These are phyloP conservation scores for Alviniconcha strummeri DNA, from an alignment of 2,888 invertebrate species.

Conservation along the genomic window DNA sequence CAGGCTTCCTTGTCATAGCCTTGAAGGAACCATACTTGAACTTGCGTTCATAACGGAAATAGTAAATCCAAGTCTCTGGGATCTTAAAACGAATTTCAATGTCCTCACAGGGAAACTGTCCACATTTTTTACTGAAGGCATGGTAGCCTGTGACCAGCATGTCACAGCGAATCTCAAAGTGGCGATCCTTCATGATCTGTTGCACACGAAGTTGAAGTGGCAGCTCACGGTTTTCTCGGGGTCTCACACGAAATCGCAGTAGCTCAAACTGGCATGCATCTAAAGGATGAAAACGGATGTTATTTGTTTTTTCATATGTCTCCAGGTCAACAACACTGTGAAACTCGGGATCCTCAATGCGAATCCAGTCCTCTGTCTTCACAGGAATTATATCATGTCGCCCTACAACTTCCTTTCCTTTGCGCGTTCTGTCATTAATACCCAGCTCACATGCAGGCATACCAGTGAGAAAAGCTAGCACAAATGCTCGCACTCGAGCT, in stretches of 20 bases:
- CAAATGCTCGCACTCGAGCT: constrained; percentile 95
- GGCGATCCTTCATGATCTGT: constrained; percentile 76
- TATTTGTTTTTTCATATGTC: constrained; percentile 83
- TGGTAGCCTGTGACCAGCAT: constrained; percentile 97
- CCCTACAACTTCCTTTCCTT: constrained; percentile 99
- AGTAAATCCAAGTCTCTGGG: constrained; percentile 99
- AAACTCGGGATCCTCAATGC: constrained; percentile 94
- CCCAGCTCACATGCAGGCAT: constrained; percentile 96
- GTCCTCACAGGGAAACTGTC: constrained; percentile 84
- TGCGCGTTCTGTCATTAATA: constrained; percentile 96
- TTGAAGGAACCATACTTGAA: constrained; percentile 98
- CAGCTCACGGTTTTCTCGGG: constrained; percentile 83
- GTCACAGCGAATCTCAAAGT: constrained; percentile 96
- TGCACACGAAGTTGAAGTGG: constrained; percentile 95
- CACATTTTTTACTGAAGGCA: constrained; percentile 93
- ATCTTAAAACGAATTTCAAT: constrained; percentile 94
- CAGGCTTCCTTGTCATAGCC: constrained; percentile 82
- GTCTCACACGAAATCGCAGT: constrained; percentile 94
- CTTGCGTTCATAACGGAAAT: constrained; percentile 98
- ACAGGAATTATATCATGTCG: constrained; percentile 97
- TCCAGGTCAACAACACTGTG: constrained; percentile 94
- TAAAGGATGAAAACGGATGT: constrained; percentile 82
- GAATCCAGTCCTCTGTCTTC: constrained; percentile 98
- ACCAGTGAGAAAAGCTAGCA: constrained; percentile 95
- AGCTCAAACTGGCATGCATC: constrained; percentile 98